Base-by-base conservation (phyloP, 2,888 invertebrate species). In the Rotaria sp. region DNA sequence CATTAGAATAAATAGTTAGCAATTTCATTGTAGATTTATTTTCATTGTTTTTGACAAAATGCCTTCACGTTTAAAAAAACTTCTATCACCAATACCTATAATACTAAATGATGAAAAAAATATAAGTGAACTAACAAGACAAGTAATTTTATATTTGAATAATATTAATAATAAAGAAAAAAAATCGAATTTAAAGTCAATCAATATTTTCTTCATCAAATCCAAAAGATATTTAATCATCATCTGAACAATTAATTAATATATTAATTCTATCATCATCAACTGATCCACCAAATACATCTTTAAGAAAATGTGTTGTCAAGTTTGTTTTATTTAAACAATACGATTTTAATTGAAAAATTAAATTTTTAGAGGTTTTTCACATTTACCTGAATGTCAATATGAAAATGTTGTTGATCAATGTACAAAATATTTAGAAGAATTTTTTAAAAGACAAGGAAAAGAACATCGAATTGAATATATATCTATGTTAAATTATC, bases 221-320 rank as follows among this genome's bases (percentile, higher is more conserved):
- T 80, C 41, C 45, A 80, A 4, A 41, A n/a, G 80, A 41, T 26
- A 80, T 80, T 80, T 45, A 38, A 80, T 35, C 45, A 45, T 80
- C 45, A 80, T 80, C 26, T 80, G 80, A 80, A 80, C 80, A 80
- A 67, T 45, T 80, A 80, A 45, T 80, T 80, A 13, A 80, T 80
- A 8, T 80, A 1, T 45, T 80, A 45, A 80, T 80, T 45, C 4
- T 80, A 21, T 80, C 80, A 45, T 80, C 80, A 26, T 80, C 80
- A 80, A 45, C 80, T 41, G 80, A 80, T 80, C 80, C 80, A 45
- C 80, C 80, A 11, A 80, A 80, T 80, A 80, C 80, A 80, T 80
- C 41, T 5, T 80, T 80, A n/a, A 41, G 80, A 80, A 80, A 80
- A 80, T 80, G 41, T 45, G 80, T 80, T 80, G 80, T 80, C 3